Evolutionary conservation across 2,797 vertebrate species (phyloP).

Genomic region (Poeciliopsis paucimaculata): DNA sequence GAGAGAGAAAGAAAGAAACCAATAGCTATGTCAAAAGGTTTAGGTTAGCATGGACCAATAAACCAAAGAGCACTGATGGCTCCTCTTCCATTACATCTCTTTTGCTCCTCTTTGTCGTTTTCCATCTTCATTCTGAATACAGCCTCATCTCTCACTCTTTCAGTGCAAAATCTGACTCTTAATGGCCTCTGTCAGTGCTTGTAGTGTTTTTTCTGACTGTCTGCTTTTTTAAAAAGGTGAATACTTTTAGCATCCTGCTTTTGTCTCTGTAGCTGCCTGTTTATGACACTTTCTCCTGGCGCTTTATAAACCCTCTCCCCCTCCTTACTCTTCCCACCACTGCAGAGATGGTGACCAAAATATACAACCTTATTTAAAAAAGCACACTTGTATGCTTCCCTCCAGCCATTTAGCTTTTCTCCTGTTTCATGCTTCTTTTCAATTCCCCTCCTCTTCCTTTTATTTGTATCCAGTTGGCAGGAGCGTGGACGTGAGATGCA

Average conservation of each 20-base stretch:
- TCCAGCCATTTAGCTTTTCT: constrained; percentile 59
- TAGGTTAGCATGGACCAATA: constrained; percentile 36
- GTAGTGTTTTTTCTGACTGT: constrained; percentile 44
- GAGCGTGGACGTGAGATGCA: constrained; percentile 53
- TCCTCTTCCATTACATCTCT: constrained; percentile 48
- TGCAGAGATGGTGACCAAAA: constrained; percentile 53
- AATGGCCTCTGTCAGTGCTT: constrained; percentile 66
- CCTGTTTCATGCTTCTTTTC: constrained; percentile 60
- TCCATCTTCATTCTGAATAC: constrained; percentile 60
- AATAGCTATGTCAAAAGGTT: constrained; percentile 38
- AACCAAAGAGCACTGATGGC: constrained; percentile 39
- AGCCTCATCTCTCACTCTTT: constrained; percentile 45
- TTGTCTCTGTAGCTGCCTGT: constrained; percentile 72
- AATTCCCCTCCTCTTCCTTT: constrained; percentile 57
- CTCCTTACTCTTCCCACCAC: constrained; percentile 49
- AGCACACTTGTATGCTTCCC: constrained; percentile 53
- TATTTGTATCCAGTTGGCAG: constrained; percentile 49
- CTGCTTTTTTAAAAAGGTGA: constrained; percentile 61
- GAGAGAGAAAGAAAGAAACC: constrained; percentile 13
- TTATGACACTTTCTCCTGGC: constrained; percentile 68
- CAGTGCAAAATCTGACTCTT: constrained; percentile 49
- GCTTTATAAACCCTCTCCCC: constrained; percentile 58
- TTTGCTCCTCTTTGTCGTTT: constrained; percentile 54
- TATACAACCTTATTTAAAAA: constrained; percentile 59
- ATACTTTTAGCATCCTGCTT: constrained; percentile 66